These are phyloP conservation scores for Ophonus ardosiacus DNA, from an alignment of 2,888 invertebrate genomes.

Conservation along the genomic window DNA sequence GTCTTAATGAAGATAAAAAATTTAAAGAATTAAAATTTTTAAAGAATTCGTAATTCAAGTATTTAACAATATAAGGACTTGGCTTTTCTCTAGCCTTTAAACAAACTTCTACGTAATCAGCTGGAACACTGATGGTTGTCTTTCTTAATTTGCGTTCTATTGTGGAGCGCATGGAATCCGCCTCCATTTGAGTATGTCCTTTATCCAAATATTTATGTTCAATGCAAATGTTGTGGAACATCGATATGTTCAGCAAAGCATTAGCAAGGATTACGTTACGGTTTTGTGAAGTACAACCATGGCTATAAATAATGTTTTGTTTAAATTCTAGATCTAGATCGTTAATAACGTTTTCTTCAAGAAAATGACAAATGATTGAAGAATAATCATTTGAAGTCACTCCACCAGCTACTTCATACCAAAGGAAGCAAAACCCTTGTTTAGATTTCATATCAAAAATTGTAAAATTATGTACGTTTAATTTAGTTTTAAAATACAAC, in stretches of 20 bases:
- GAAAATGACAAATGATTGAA: conserved; percentile 45
- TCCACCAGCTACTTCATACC: conserved; percentile 61
- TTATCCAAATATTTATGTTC: conserved; percentile 69
- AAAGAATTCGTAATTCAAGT: conserved; percentile 64
- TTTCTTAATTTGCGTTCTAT: conserved; percentile 67
- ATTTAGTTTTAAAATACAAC: conserved; percentile 64
- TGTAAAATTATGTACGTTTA: conserved; percentile 64
- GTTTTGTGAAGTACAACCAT: conserved; percentile 65
- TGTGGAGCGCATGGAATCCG: conserved; percentile 68
- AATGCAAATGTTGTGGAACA: conserved; percentile 65
- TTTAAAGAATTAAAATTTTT: conserved; percentile 3
- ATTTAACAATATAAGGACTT: conserved; percentile 66
- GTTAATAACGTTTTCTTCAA: not conserved
- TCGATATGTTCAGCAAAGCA: conserved; percentile 67
- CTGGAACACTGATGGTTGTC: conserved; percentile 65
- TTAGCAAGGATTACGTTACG: conserved; percentile 67
- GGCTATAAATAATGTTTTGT: conserved; percentile 62
- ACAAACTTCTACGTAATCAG: conserved; percentile 65
- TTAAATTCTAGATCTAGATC: not conserved
- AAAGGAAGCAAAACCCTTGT: conserved; percentile 63
- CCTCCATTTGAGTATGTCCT: conserved; percentile 70
- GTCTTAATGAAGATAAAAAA: not conserved
- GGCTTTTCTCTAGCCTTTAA: conserved; percentile 66
- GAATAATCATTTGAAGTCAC: conserved; percentile 60
- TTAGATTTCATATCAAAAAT: conserved; percentile 64